Base-by-base conservation (phyloP, 2,113 vertebrate species). In the Sapayoa aenigma region DNA sequence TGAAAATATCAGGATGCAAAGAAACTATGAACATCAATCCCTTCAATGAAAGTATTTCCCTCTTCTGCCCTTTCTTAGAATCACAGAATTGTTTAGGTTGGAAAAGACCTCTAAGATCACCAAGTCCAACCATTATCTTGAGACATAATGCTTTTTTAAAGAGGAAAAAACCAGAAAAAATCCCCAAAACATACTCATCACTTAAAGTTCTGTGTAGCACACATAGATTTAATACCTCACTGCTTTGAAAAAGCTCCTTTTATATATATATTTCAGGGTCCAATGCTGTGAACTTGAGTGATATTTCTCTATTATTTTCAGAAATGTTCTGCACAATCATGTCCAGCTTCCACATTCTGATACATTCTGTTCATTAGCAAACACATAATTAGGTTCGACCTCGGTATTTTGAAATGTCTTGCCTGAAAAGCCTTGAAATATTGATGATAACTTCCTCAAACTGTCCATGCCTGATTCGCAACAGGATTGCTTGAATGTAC, bases 1-100 rank as follows among this genome's bases (percentile, higher is more conserved):
- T 82, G 35, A 79, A 96, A 94, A 95, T 87, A 94, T 27, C 68
- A 90, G 47, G 37, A 73, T 52, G 89, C n/a, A 92, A 95, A 81
- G 39, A 88, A 93, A 83, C 19, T 17, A 42, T 37, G 25, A 60
- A 62, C 74, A 91, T 60, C 78, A 94, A 52, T 90, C 66, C 49
- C 62, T 68, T n/a, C 37, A 94, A 95, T 76, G 47, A 89, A 95
- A 87, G 23, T 50, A 72, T 82, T 94, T 94, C 31, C 56, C 33
- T 79, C 41, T 75, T 87, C 56, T 82, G 44, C 14, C 44, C 44
- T 85, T 78, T 65, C 53, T 84, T 33, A 77, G 49, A 71, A 56
- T 35, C 22, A 56, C 12, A 50, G 42, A 56, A 71, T 50, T 7
- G 0, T 63, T 71, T 71, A 56, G 6, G 31, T 37, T 84, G 65